phyloP scores from a whole-genome alignment of 1,140 invertebrate species.

The Mesaphorura yosii region DNA sequence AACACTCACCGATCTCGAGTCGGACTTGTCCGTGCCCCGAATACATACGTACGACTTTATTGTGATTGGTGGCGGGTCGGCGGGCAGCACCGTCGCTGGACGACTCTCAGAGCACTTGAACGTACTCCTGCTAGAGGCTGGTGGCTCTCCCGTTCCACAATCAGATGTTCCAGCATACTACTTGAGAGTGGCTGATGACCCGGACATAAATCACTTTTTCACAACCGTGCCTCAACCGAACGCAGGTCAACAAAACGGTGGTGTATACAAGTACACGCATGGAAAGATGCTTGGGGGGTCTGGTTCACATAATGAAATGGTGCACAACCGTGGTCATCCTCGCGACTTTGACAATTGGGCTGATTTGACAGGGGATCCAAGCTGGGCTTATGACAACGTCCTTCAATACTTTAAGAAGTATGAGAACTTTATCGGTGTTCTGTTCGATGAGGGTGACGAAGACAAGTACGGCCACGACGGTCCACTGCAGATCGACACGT shows the following conservation, averaged over 20 bases:
- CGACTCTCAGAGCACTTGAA: not conserved
- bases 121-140: not conserved
- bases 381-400: constrained; percentile 55
- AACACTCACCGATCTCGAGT: not conserved
- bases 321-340: constrained; percentile 7
- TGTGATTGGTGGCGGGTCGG: not conserved
- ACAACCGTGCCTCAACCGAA: not conserved
- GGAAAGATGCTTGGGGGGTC: constrained; percentile 4
- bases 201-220: not conserved
- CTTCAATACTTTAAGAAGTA: constrained; percentile 78
- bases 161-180: not conserved
- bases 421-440: constrained; percentile 35
- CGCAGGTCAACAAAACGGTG: not conserved
- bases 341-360: constrained; percentile 49
- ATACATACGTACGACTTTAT: not conserved
- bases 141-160: not conserved
- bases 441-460: not conserved
- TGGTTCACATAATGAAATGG: constrained; percentile 6
- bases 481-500: not conserved
- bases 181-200: not conserved
- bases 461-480: not conserved
- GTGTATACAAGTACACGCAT: not conserved
- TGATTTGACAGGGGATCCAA: constrained; percentile 39
- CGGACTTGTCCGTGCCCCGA: not conserved
- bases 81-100: not conserved